Evolutionary conservation across 1,140 invertebrate species (phyloP), one percentile per base, ranked within the genome.

Genomic region (Notospermus geniculatus): DNA sequence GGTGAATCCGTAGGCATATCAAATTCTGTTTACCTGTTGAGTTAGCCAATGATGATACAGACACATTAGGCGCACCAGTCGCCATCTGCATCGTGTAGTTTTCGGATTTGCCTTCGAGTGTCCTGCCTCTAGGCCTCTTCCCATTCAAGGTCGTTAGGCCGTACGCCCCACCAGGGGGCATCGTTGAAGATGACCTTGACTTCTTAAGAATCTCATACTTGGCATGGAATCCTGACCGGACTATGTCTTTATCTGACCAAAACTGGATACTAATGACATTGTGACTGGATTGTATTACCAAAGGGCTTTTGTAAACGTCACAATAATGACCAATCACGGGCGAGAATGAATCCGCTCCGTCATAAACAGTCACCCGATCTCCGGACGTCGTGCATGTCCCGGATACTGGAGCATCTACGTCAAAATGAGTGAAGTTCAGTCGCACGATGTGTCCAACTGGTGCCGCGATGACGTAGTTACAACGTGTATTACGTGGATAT

Each of bases 251-350:
- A 78, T 98, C 95, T 2, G 92, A 93, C 75, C 94, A 92, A 76
- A 98, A 97, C 0, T 95, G 89, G 85, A 98, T 90, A 67, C 92
- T 92, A 85, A 98, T 89, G 72, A 91, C 88, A 83, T 97, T 97
- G 25, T 88, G 87, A 0, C 90, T 90, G 0, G 94, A 90, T 0
- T 92, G 85, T 36, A 36, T 4, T 0, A 91, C 88, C 5, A 85
- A 85, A 80, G 93, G 89, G 0, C 95, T 95, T 15, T 90, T 82
- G 75, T 93, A 93, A n/a, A 86, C 88, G 2, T 95, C 95, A 78
- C 95, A 98, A 74, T 94, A 97, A 63, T 89, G 84, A 1, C 94
- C 95, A 52, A 97, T 81, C 0, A 88, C 87, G 28, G 86, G 85
- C 41, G 89, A 86, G 30, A 91, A 88, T 0, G 89, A 87, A 0